Evolutionary conservation across 1,140 invertebrate genomes (phyloP).

Genomic region (Lepidostoma basale): DNA sequence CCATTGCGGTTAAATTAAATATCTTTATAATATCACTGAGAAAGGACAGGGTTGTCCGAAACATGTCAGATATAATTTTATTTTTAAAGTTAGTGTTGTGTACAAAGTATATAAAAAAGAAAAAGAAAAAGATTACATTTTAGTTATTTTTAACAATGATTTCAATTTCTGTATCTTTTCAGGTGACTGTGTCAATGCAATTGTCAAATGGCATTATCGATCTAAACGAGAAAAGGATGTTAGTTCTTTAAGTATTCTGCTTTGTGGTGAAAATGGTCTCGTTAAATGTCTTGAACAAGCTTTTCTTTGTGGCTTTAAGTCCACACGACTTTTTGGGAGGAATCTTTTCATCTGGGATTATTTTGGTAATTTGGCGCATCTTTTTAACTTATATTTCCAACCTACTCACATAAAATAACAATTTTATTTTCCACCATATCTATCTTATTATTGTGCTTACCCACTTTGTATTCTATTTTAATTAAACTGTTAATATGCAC

Average conservation of each 20-base stretch:
- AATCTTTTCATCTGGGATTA: slow-evolving; percentile 99
- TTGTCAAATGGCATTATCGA: slow-evolving; percentile 95
- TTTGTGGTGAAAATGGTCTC: slow-evolving; percentile 94
- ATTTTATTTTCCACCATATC: too few relatives aligned
- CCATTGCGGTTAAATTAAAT: too few relatives aligned
- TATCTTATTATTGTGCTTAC: too few relatives aligned
- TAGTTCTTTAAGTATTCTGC: slow-evolving; percentile 85
- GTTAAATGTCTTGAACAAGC: slow-evolving; percentile 93
- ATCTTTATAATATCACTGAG: too few relatives aligned
- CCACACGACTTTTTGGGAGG: slow-evolving; percentile 87
- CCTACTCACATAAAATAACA: too few relatives aligned
- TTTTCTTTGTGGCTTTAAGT: slow-evolving; percentile 92
- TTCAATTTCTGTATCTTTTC: slow-evolving; percentile 37
- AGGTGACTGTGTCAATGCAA: slow-evolving; percentile 94
- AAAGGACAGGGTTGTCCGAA: too few relatives aligned
- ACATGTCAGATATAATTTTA: too few relatives aligned
- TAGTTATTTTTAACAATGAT: neutral
- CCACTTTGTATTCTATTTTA: too few relatives aligned
- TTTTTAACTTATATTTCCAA: slow-evolving; percentile 36
- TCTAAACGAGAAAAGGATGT: slow-evolving; percentile 79
- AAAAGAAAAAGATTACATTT: too few relatives aligned
- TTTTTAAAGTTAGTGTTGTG: too few relatives aligned
- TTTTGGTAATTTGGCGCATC: slow-evolving; percentile 70
- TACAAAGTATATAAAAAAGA: too few relatives aligned
- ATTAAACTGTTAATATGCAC: too few relatives aligned